These are phyloP conservation scores for Drosophila ohnishii DNA, from an alignment of 1,140 invertebrate genomes.

Conservation along the genomic window DNA sequence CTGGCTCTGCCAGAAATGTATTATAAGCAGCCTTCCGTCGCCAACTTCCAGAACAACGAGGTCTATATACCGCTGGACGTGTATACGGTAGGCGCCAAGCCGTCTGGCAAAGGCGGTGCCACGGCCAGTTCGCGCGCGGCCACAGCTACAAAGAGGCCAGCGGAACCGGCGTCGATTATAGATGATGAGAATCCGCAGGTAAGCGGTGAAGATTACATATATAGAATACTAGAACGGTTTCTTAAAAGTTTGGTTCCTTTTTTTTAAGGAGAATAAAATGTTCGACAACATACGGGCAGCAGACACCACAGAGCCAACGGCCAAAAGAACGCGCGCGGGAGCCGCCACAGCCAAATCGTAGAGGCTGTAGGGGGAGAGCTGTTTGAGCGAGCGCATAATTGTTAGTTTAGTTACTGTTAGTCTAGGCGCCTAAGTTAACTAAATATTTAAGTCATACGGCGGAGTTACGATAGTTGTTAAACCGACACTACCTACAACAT, in stretches of 20 bases:
- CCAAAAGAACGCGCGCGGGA: conserved; percentile 67
- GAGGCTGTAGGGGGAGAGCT: neutral
- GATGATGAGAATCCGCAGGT: conserved; percentile 68
- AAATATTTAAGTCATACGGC: conserved; percentile 72
- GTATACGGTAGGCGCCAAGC: conserved; percentile 62
- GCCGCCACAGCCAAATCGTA: conserved; percentile 66
- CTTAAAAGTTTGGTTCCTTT: neutral
- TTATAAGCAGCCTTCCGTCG: conserved; percentile 66
- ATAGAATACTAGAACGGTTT: neutral
- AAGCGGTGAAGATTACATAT: neutral
- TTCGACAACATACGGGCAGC: conserved; percentile 71
- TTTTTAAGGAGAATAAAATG: conserved; percentile 67
- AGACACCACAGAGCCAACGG: conserved; percentile 68
- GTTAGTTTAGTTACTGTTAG: conserved; percentile 72
- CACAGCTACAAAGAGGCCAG: conserved; percentile 48
- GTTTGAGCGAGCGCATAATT: conserved; percentile 50
- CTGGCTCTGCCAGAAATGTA: conserved; percentile 79
- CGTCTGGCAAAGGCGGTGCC: conserved; percentile 42
- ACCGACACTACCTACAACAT: conserved; percentile 61
- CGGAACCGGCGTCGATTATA: conserved; percentile 46
- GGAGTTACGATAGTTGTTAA: conserved; percentile 59
- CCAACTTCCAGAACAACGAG: conserved; percentile 72
- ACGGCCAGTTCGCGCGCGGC: conserved; percentile 39
- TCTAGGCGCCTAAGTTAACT: conserved; percentile 74
- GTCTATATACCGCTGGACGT: conserved; percentile 79